phyloP scores from a whole-genome alignment of 2,113 vertebrate genomes.

The Deroptyus accipitrinus region DNA sequence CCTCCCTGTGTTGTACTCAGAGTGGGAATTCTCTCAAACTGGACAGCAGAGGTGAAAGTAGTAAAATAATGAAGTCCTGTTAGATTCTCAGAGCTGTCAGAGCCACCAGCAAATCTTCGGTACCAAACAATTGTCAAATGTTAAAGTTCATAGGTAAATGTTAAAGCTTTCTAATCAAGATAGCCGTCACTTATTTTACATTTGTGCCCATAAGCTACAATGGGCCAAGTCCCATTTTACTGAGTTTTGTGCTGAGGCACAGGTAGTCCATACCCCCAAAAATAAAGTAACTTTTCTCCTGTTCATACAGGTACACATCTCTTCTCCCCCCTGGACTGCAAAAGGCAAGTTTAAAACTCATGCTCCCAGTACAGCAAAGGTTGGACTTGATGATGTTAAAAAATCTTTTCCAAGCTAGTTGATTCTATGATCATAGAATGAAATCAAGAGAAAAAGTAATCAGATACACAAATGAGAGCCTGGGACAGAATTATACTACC shows the following conservation, averaged over 20 bases:
- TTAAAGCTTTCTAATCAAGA: not conserved
- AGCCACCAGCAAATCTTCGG: not conserved
- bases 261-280: not conserved
- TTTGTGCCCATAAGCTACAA: not conserved
- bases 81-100: not conserved
- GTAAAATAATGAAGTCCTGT: not conserved
- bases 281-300: not conserved
- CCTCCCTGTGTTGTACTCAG: not conserved
- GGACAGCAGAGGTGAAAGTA: not conserved
- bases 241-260: not conserved
- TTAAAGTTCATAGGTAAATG: not conserved
- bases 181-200: not conserved
- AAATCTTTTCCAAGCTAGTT: not conserved
- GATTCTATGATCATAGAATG: not conserved
- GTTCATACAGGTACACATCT: not conserved
- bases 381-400: not conserved
- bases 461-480: not conserved
- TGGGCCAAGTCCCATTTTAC: fast-evolving
- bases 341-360: not conserved
- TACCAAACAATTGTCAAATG: not conserved
- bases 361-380: not conserved
- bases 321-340: not conserved
- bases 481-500: not conserved
- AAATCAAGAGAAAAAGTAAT: not conserved
- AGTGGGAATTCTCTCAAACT: not conserved